Conservation (phyloP, 2,797 vertebrate species). For the Pangasius macronema region DNA sequence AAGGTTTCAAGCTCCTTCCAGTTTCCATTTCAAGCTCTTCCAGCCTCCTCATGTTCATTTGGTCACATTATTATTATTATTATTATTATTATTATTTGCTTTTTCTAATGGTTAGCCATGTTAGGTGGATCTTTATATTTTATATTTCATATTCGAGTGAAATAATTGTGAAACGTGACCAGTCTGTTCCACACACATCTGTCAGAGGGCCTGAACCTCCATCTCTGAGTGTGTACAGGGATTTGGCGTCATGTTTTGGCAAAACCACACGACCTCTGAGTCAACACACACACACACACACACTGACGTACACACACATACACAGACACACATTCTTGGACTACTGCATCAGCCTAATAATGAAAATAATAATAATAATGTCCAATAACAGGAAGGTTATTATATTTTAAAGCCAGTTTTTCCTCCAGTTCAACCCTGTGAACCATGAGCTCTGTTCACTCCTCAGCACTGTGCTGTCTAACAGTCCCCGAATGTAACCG, state of each 20-base stretch:
- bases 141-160: neutral
- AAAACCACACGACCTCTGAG: slow-evolving; percentile 18
- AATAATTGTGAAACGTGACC: slow-evolving; percentile 26
- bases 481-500: neutral
- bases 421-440: slow-evolving; percentile 26
- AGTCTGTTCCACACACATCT: slow-evolving; percentile 23
- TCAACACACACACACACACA: slow-evolving; percentile 26
- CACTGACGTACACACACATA: neutral
- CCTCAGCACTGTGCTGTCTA: neutral
- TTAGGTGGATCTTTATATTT: neutral
- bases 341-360: slow-evolving; percentile 28
- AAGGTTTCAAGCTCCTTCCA: neutral
- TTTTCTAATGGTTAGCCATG: neutral
- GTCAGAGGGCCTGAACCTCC: slow-evolving; percentile 30
- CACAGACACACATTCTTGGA: slow-evolving; percentile 31
- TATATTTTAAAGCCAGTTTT: slow-evolving; percentile 24
- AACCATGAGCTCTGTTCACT: slow-evolving; percentile 17
- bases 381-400: slow-evolving; percentile 34
- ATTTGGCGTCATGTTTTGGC: slow-evolving; percentile 46
- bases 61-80: too few species aligned
- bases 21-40: too few species aligned
- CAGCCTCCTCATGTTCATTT: neutral
- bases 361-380: slow-evolving; percentile 40
- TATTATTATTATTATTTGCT: neutral
- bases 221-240: slow-evolving; percentile 40